Base-by-base conservation (phyloP, 2,113 vertebrate genomes). In the Dromaius novaehollandiae region DNA sequence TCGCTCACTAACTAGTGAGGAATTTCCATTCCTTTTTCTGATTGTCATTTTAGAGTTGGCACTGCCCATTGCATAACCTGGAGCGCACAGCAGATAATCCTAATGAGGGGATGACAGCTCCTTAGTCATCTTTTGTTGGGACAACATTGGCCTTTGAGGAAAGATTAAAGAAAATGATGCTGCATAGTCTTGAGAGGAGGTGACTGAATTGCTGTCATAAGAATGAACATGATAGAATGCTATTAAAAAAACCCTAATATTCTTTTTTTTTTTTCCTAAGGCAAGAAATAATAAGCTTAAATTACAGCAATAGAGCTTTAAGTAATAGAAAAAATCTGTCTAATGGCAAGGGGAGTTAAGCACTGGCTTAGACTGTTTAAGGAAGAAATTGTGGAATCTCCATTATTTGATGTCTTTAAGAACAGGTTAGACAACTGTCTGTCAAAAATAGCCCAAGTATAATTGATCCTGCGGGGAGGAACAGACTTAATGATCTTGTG, bases 391-490 rank as follows among this genome's bases (percentile, higher is more conserved):
- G 36, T 60, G 25, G 46, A 76, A 69, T 15, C 20, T 89, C 53
- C 25, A 40, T 86, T 89, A 69, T 76, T 74, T 94, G 63, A 24
- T 66, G 38, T 85, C 50, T 86, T 63, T 50, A 82, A 61, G 64
- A 95, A 58, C 66, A 2, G 66, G 88, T 95, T 95, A 86, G 60
- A n/a, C 11, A 22, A 68, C 56, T 5, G 56, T 85, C 66, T 91
- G 63, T 90, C 25, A 77, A 71, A 40, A 91, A 51, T 6, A 87
- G 38, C 24, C 44, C 0, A 1, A 80, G 25, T 56, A 46, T 76
- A 92, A 85, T 44, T 69, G 63, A 69, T 93, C 58, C 75, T 95
- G 44, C 79, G 74, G 82, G 50, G 64, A 94, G 79, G 44, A 21
- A 44, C 63, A 66, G 82, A 70, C 25, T 81, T 88, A 61, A 55